Base-by-base conservation (phyloP, 1,140 invertebrate species). In the Drosophila erecta region DNA sequence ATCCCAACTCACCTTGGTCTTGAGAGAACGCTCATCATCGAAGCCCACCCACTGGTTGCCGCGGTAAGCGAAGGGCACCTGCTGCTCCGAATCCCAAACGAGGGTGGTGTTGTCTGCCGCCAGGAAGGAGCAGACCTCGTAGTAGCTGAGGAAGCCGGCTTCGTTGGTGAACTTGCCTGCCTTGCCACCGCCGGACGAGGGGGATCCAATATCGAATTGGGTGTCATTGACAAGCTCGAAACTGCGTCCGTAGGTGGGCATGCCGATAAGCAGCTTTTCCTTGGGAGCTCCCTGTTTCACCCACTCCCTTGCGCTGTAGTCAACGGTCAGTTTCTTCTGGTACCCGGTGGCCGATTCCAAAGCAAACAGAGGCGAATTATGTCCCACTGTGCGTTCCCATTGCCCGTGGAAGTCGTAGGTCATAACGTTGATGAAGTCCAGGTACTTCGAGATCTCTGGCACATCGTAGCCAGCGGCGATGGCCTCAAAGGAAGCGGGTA, bases 51-150 rank as follows among this genome's bases (percentile, higher is more conserved):
- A 99, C 79, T 99, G 97, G 92, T 98, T 95, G 4, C 95, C 95
- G 70, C 95, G 95, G 92, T 98, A 98, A 2, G 97, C 97, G 91
- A 98, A 98, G 38, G 97, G 98, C 58, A 98, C 97, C 93, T 98
- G 97, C 91, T 98, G 98, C 92, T 98, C 97, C 76, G 97, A 98
- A 86, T 99, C 98, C 97, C 98, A 99, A 0, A 99, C 97, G 0
- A 98, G 93, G 0, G 97, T 98, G 0, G 98, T 98, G 89, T 98
- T 98, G 64, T 97, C 96, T 79, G 95, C 96, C 47, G 96, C 95
- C 8, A 99, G 92, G 94, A 99, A 98, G 77, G 97, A 96, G 91
- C 98, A 99, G 38, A 99, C 96, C 93, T 99, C 98, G 87, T 98
- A 99, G 92, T 98, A 99, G 2, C 97, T 97, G 92, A 98, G 95